A percentile compares a stretch with the other conserved stretches of the same genome.
Evolutionary conservation across 2,888 invertebrate genomes (phyloP).

Genomic region (Lycia hirtaria): DNA sequence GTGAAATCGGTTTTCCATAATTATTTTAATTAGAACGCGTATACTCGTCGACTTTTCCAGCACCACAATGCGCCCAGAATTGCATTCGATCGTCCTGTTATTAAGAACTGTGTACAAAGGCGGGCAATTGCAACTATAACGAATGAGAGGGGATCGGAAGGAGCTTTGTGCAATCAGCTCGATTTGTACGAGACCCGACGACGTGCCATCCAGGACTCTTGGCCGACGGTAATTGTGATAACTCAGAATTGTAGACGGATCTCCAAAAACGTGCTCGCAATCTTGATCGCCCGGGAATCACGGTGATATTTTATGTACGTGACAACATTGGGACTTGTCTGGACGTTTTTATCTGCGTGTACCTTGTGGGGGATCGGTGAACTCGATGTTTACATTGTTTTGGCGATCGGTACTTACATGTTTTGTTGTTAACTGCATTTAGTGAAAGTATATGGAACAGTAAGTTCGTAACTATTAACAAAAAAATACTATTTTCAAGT

Average conservation of each 20-base stretch:
- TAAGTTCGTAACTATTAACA: too few species aligned
- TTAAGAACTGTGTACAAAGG: constrained; percentile 65
- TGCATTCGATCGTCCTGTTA: constrained; percentile 66
- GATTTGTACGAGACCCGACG: constrained; percentile 63
- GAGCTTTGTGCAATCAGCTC: constrained; percentile 81
- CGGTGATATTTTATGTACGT: constrained; percentile 36
- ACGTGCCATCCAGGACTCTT: constrained; percentile 46
- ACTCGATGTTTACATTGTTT: not conserved
- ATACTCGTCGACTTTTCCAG: too few species aligned
- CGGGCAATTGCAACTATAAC: constrained; percentile 76
- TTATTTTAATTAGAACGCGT: too few species aligned
- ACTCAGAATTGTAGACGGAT: constrained; percentile 50
- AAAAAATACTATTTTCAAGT: too few species aligned
- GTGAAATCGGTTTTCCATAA: too few species aligned
- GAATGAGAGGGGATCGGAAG: constrained; percentile 74
- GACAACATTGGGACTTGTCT: constrained; percentile 23
- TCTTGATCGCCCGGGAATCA: constrained; percentile 44
- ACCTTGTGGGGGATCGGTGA: too few species aligned
- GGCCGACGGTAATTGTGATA: constrained; percentile 61
- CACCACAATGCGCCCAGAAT: constrained; percentile 35
- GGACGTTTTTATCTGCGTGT: constrained; percentile 16
- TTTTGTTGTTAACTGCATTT: too few species aligned
- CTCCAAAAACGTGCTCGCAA: constrained; percentile 57
- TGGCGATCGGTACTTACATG: too few species aligned
- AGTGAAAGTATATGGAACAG: too few species aligned